Evolutionary conservation across 2,113 vertebrate genomes (phyloP).

Genomic region (Protobothrops flavoviridis): DNA sequence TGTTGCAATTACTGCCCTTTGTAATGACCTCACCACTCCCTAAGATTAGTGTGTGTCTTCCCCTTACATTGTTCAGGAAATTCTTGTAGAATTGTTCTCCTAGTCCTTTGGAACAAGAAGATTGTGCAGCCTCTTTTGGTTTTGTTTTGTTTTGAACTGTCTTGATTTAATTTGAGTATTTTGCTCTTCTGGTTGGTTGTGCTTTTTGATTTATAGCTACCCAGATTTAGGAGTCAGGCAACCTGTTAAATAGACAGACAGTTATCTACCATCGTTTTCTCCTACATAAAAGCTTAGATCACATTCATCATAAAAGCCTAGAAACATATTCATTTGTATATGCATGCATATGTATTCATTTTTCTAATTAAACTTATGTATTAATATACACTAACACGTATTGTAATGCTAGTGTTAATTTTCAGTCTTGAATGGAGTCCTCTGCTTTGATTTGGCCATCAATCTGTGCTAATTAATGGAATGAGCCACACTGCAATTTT

Average conservation of each 20-base stretch:
- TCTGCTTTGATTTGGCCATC: conserved; percentile 29
- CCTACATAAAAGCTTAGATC: conserved; percentile 27
- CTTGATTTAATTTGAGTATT: neutral
- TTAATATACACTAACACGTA: conserved; percentile 33
- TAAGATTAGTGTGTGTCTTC: neutral
- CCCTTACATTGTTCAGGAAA: neutral
- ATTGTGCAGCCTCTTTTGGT: neutral
- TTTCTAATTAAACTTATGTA: conserved; percentile 32
- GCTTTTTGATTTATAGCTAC: neutral
- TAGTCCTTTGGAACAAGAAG: neutral
- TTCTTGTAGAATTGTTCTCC: neutral
- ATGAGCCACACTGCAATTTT: conserved; percentile 26
- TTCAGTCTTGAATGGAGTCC: conserved; percentile 38
- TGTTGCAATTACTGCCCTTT: neutral
- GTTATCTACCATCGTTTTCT: conserved; percentile 22
- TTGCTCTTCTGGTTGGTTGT: neutral
- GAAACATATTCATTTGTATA: conserved; percentile 15
- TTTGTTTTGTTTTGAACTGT: neutral
- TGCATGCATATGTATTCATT: conserved; percentile 8
- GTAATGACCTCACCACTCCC: neutral
- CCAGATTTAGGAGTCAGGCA: neutral
- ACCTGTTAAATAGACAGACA: neutral
- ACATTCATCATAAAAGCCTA: conserved; percentile 14
- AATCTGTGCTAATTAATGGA: conserved; percentile 41
- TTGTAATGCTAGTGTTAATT: conserved; percentile 30